Base-by-base conservation (phyloP, 2,113 vertebrate genomes). In the Rhinoderma darwinii region DNA sequence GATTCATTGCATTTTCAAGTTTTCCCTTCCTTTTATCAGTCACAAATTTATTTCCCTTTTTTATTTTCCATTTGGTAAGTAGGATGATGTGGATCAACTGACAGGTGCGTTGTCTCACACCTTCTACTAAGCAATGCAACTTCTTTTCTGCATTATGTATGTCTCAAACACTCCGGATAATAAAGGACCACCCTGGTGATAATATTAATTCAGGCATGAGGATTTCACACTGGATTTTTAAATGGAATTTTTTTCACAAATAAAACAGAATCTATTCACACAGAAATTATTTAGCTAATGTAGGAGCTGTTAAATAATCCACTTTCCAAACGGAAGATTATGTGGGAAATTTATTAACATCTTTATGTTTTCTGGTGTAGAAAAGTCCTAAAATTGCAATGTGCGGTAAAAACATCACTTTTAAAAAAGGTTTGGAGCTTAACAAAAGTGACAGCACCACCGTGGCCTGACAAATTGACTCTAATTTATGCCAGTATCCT, bases 91-190 rank as follows among this genome's bases (percentile, higher is more conserved):
- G 30, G 54, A 54, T 72, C 44, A 54, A 39, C 12, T 86, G 84
- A 81, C 85, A 86, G 85, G 77, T 86, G 85, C 27, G 30, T 81
- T 86, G 50, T 39, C 78, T 86, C 77, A 86, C 77, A 86, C 78
- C 77, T 86, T 68, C 41, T 51, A 50, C 84, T 86, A 39, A 51
- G 61, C 43, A 79, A 9, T 72, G 30, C 75, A 80, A 44, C 35
- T 18, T 44, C 20, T 61, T 30, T 74, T 41, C 37, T 81, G 82
- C 80, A 61, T 56, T 82, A 73, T 86, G 66, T 47, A 86, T 82
- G 77, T 86, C 77, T 81, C 77, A 12, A 47, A 74, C 76, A 86
- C 85, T 56, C 37, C 41, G 50, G 18, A 12, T 73, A 61, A 59
- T 81, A 82, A 66, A 86, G 32, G 85, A 86, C 85, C 85, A 81